Conservation (phyloP, 2,797 vertebrate species). For the Tenualosa thibaudeaui region DNA sequence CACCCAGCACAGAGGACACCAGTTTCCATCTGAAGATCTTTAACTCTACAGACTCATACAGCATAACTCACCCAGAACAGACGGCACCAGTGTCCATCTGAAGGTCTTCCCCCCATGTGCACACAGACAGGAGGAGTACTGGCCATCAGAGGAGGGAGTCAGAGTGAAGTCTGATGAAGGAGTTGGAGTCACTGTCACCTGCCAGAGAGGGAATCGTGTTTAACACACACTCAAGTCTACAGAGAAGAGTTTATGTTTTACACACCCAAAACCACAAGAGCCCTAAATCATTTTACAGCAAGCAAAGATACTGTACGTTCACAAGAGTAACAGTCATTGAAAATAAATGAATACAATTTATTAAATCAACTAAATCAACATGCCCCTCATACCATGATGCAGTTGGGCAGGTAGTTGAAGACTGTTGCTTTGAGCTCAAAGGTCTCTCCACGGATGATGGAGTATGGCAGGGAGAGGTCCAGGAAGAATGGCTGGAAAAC, state of each 20-base stretch:
- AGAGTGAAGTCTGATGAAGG: constrained; percentile 58
- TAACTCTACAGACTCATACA: too few relatives aligned
- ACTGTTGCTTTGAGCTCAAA: constrained; percentile 74
- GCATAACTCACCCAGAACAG: constrained; percentile 55
- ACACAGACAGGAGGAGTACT: constrained; percentile 65
- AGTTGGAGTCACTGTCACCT: constrained; percentile 62
- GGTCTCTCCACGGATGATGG: constrained; percentile 77
- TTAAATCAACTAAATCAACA: constrained; percentile 18
- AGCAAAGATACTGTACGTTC: too few relatives aligned
- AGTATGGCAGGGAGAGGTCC: constrained; percentile 75
- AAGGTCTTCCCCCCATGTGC: constrained; percentile 59
- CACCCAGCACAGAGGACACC: too few relatives aligned
- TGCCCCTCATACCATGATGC: constrained; percentile 79
- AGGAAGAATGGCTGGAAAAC: constrained; percentile 83
- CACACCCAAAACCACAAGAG: not conserved
- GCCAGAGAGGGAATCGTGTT: constrained; percentile 26
- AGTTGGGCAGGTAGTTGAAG: constrained; percentile 72
- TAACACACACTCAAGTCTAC: not conserved
- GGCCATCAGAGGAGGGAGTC: constrained; percentile 45
- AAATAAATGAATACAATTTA: not conserved
- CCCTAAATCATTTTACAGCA: too few relatives aligned
- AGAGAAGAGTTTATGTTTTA: not conserved
- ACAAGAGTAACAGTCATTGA: too few relatives aligned
- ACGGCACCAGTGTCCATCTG: constrained; percentile 62
- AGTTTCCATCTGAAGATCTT: too few relatives aligned